Base-by-base conservation (phyloP, 2,113 vertebrate genomes). In the Oplegnathus fasciatus region DNA sequence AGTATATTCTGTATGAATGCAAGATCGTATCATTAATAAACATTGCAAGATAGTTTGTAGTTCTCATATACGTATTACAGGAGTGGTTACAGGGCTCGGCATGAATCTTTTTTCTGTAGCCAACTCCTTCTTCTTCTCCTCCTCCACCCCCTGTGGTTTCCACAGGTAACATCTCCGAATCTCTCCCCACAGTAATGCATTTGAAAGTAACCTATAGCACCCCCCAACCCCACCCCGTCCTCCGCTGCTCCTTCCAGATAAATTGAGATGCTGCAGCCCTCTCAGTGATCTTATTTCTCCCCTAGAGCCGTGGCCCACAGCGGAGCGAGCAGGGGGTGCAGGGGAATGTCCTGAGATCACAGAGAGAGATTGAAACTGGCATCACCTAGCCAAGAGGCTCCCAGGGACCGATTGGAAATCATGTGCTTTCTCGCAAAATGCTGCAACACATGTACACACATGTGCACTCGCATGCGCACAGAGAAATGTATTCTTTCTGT, bases 331-430 rank as follows among this genome's bases (percentile, higher is more conserved):
- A 22, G 66, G 62, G 73, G 76, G 72, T 82, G 82, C 70, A 62
- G 68, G 74, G 85, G 86, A 78, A 91, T 87, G 90, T 89, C 84
- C 85, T 40, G 77, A 88, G 83, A 92, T 93, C 88, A 88, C 60
- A 70, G 65, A 70, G 68, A 64, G 60, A 93, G 91, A 94, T 92
- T 92, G 91, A 94, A 92, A 85, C 88, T 88, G 88, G 92, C 92
- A 90, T 82, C 86, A 88, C 76, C 84, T 72, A 61, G 84, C 73
- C 80, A 54, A 83, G 64, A 85, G 85, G 89, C 86, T 88, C 69
- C 85, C 55, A 69, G 89, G 83, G 90, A 86, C 68, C 62, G 72
- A 92, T 81, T 84, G 91, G 86, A 93, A 92, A 92, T 89, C 90
- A 84, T 89, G 80, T 88, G 72, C 66, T 90, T 85, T 89, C 86